Evolutionary conservation across 92 coral and sea anemone species (phyloP).

Genomic region (Paramuricea clavata): DNA sequence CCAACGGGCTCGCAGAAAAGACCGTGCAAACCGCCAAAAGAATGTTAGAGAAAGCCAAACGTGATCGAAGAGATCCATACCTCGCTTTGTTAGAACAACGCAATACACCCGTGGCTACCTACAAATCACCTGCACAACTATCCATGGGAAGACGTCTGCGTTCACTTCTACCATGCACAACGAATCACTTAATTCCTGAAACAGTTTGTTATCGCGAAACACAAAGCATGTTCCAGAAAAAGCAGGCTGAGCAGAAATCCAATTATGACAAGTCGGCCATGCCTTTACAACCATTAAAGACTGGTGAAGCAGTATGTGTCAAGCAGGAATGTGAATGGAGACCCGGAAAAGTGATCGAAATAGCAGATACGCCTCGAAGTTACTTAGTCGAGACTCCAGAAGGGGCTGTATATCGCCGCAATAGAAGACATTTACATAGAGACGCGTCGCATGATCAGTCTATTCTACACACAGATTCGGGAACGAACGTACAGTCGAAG

Average conservation of each 20-base stretch:
- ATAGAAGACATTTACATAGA: too few species aligned
- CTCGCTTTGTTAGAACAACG: constrained; percentile 34
- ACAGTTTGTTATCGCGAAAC: constrained; percentile 18
- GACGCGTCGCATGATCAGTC: too few species aligned
- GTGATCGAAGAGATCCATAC: constrained; percentile 27
- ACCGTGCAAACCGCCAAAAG: constrained; percentile 46
- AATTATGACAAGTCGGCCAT: not conserved
- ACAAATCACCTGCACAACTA: constrained; percentile 49
- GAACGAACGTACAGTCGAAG: too few species aligned
- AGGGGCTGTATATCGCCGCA: too few species aligned
- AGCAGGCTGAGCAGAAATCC: constrained; percentile 13
- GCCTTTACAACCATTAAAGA: not conserved
- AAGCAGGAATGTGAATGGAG: too few species aligned
- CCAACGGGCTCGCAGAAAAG: constrained; percentile 44
- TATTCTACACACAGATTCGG: too few species aligned
- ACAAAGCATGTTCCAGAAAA: not conserved
- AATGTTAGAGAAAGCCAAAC: constrained; percentile 30
- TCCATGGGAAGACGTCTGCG: constrained; percentile 22
- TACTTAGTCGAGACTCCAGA: too few species aligned
- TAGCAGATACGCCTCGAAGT: too few species aligned
- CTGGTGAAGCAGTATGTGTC: too few species aligned
- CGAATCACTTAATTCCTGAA: not conserved
- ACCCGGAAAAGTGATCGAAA: too few species aligned
- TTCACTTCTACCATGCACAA: constrained; percentile 2
- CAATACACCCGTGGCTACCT: constrained; percentile 44